These are phyloP conservation scores for Spongilla lacustris DNA, from an alignment of 37 sponge, comb jelly and placozoan genomes.

Conservation along the genomic window DNA sequence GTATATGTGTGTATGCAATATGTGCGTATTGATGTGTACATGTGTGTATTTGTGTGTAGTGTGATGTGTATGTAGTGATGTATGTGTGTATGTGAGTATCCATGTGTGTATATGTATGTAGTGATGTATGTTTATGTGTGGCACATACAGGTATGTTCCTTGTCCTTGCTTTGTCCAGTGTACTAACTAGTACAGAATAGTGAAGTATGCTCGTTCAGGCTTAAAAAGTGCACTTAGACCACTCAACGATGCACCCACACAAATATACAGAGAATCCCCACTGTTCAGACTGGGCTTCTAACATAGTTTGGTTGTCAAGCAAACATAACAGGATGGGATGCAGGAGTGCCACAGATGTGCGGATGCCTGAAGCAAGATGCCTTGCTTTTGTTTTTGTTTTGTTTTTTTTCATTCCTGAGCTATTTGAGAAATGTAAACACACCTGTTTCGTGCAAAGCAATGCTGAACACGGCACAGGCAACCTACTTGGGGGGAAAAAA, in stretches of 20 bases:
- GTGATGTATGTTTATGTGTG: too few relatives aligned
- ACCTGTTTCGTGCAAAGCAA: neutral
- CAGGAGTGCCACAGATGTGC: neutral
- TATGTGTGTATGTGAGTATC: constrained; percentile 7
- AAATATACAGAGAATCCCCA: neutral
- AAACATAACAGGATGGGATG: neutral
- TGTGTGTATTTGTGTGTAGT: neutral
- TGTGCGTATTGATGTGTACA: neutral
- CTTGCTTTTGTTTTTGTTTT: too few relatives aligned
- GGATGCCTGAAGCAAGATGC: neutral
- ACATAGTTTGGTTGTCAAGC: constrained; percentile 3
- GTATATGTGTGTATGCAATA: too few relatives aligned
- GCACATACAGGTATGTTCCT: too few relatives aligned
- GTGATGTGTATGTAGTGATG: neutral
- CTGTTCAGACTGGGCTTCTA: neutral
- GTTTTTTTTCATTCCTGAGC: neutral
- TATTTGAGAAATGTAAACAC: neutral
- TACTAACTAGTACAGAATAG: too few relatives aligned
- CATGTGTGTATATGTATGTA: neutral
- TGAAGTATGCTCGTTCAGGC: too few relatives aligned
- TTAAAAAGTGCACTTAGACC: neutral
- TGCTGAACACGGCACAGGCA: neutral
- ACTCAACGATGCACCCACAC: neutral
- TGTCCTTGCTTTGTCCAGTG: too few relatives aligned
- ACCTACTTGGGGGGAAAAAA: neutral